Conservation (phyloP, 2,888 invertebrate genomes). For the Erynnis tages region DNA sequence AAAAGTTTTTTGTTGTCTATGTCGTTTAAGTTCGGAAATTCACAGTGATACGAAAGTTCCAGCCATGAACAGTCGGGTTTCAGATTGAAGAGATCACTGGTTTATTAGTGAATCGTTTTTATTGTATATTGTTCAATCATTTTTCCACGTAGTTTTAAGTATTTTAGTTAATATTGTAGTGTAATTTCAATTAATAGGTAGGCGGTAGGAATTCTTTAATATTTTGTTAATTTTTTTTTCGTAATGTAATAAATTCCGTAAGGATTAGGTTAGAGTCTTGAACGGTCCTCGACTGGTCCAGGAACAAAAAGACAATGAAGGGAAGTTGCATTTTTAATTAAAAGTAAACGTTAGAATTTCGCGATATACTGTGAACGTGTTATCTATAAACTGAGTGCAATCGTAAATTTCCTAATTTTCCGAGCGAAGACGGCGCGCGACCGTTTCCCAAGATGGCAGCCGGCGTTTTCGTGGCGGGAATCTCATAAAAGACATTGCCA, state of each 20-base stretch:
- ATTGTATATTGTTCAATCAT: constrained; percentile 80
- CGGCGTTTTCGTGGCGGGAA: constrained; percentile 39
- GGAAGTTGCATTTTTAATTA: constrained; percentile 72
- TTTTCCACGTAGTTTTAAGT: constrained; percentile 77
- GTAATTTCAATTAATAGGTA: constrained; percentile 78
- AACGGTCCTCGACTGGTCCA: constrained; percentile 64
- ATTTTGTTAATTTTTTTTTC: constrained; percentile 79
- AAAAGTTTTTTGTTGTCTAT: constrained; percentile 2
- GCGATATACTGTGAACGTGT: constrained; percentile 40
- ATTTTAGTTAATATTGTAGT: constrained; percentile 76
- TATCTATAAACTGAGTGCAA: constrained; percentile 37
- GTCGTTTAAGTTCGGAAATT: constrained; percentile 16
- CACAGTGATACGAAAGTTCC: constrained; percentile 22
- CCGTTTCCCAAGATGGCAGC: constrained; percentile 26
- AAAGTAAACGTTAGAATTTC: constrained; percentile 49
- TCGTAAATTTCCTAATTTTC: constrained; percentile 33
- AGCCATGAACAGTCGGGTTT: constrained; percentile 24
- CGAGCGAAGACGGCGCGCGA: constrained; percentile 30
- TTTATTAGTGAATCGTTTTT: constrained; percentile 78
- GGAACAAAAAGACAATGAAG: constrained; percentile 79
- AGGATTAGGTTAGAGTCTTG: constrained; percentile 68
- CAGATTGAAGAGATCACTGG: constrained; percentile 57
- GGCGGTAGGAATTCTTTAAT: constrained; percentile 76
- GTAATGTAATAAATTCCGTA: constrained; percentile 71
- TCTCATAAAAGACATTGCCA: constrained; percentile 66